Evolutionary conservation across 2,888 invertebrate genomes (phyloP).

Genomic region (Stenichneumon culpator): DNA sequence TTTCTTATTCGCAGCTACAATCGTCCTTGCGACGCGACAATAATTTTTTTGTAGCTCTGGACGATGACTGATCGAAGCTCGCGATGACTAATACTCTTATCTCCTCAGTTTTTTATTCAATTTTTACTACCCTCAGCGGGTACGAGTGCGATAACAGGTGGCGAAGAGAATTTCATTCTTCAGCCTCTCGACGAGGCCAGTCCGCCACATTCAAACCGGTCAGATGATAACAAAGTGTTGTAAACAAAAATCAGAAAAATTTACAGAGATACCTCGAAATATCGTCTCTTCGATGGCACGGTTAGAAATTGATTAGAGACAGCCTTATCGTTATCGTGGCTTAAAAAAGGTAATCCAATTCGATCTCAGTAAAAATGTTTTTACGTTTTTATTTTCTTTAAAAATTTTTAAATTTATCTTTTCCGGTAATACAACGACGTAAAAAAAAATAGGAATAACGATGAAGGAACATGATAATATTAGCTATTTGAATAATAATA

Average conservation of each 20-base stretch:
- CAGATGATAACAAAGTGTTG: background rate
- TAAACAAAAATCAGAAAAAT: background rate
- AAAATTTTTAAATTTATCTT: background rate
- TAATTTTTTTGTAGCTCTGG: background rate
- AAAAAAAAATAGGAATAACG: background rate
- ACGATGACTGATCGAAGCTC: background rate
- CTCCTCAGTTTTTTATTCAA: background rate
- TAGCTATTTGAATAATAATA: slow-evolving; percentile 33
- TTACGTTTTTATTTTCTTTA: background rate
- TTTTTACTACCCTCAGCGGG: background rate
- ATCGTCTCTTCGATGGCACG: background rate
- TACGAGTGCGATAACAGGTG: background rate
- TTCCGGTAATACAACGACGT: background rate
- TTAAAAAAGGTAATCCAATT: background rate
- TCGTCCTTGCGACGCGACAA: background rate
- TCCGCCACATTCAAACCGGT: background rate
- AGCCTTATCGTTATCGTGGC: background rate
- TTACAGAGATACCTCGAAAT: background rate
- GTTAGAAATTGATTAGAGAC: background rate
- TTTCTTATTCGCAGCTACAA: background rate
- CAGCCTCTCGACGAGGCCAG: background rate
- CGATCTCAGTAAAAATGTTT: background rate
- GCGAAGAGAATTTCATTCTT: background rate
- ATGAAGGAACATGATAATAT: background rate
- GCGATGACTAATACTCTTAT: background rate